Evolutionary conservation across 2,113 vertebrate species (phyloP), one percentile per base, ranked within the genome.

Genomic region (Zosterops japonicus): DNA sequence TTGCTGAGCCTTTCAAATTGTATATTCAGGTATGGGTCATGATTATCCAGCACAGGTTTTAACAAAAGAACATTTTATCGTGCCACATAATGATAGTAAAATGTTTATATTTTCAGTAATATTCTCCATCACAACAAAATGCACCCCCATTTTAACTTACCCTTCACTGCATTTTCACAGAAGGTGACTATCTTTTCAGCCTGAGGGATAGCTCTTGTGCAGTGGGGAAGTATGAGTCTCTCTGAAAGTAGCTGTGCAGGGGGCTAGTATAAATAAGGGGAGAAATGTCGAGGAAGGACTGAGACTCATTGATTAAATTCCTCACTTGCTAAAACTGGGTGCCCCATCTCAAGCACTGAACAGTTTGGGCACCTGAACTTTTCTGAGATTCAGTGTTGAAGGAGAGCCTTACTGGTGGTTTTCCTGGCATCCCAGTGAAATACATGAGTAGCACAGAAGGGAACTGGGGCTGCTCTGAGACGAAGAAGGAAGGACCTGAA

Each of bases 171-270:
- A 21, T 71, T 93, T 86, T 71, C 55, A 67, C 21, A 56, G 46
- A 67, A 22, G 14, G 11, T 0, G 0, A 19, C 21, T 60, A 6
- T 33, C 3, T 71, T 79, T 92, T 79, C 49, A 47, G 12, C 31
- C 19, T 13, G 17, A 83, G 20, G 25, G 27, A n/a, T 47, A 24
- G 8, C 10, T 57, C 29, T 89, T 55, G 25, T 42, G 44, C 12
- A 3, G 13, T 25, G 6, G 17, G 3, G 31, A 42, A 50, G 18
- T 6, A 39, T 11, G 21, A 70, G 16, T 24, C 27, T 67, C 56
- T 5, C 56, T 5, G 2, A 49, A 72, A 72, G n/a, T 24, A 67
- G 33, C 23, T 59, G 25, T 24, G 25, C 27, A 44, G 53, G 33
- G 9, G 65, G 13, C 14, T 60, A 44, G 7, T 6, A 15, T 53